Evolutionary conservation across 2,888 invertebrate species (phyloP).

Genomic region (Phlogophora meticulosa): DNA sequence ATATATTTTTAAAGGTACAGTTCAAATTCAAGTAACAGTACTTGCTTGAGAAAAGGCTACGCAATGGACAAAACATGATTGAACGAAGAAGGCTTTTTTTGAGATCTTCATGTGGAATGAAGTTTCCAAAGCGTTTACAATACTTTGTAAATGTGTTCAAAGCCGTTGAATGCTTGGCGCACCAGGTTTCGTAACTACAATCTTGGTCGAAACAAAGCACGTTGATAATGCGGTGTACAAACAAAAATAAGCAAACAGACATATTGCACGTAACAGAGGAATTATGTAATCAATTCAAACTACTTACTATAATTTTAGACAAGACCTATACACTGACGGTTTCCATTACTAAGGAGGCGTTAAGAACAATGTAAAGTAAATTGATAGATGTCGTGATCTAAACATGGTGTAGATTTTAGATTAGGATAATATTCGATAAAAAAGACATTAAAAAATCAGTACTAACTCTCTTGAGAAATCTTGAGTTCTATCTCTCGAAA

Average conservation of each 20-base stretch:
- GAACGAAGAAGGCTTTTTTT: slow-evolving; percentile 13
- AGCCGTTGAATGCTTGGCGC: slow-evolving; percentile 40
- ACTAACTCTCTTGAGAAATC: not conserved
- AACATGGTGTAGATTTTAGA: not conserved
- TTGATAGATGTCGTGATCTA: slow-evolving; percentile 10
- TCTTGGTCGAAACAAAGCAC: slow-evolving; percentile 53
- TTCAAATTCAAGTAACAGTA: slow-evolving; percentile 9
- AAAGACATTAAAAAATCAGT: slow-evolving; percentile 12
- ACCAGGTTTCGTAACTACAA: slow-evolving; percentile 42
- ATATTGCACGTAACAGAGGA: slow-evolving; percentile 15
- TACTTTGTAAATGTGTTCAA: slow-evolving; percentile 13
- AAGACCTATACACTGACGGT: not conserved
- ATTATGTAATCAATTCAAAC: slow-evolving; percentile 38
- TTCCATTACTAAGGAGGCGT: not conserved
- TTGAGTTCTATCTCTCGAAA: not conserved
- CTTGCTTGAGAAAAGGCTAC: not conserved
- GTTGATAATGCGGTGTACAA: slow-evolving; percentile 51
- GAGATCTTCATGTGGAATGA: slow-evolving; percentile 10
- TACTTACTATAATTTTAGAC: not conserved
- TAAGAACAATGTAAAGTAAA: slow-evolving; percentile 1
- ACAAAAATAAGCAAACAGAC: slow-evolving; percentile 49
- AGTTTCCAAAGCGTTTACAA: slow-evolving; percentile 4
- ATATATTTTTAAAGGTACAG: not conserved
- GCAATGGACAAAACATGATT: slow-evolving; percentile 3
- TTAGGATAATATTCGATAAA: not conserved